Percentiles rank a stretch among this genome's conserved stretches.
These are phyloP conservation scores for Pangasius krempfi DNA, from an alignment of 2,797 vertebrate species.

Conservation along the genomic window DNA sequence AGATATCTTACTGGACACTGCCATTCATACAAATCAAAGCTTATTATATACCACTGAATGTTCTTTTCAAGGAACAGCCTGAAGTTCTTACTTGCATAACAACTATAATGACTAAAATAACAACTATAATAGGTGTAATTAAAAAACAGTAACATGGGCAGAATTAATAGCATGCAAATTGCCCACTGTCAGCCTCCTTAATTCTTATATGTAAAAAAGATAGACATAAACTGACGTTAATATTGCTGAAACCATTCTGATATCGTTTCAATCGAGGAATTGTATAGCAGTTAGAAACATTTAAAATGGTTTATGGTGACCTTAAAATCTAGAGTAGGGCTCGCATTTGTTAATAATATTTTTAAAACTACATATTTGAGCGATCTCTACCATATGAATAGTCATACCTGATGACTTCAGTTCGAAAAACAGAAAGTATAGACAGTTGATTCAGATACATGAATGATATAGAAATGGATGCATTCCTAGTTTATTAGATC, in stretches of 20 bases:
- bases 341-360: not conserved
- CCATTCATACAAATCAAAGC: not conserved
- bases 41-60: not conserved
- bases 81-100: conserved; percentile 5
- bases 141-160: conserved; percentile 1
- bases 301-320: not conserved
- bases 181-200: not conserved
- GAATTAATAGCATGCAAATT: conserved; percentile 15
- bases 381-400: not conserved
- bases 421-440: not conserved
- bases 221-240: not conserved
- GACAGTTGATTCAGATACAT: not conserved
- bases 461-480: not conserved
- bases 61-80: not conserved
- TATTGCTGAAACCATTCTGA: not conserved
- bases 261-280: not conserved
- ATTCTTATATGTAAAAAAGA: not conserved
- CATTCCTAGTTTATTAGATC: not conserved
- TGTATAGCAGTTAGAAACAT: not conserved
- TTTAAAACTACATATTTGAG: not conserved
- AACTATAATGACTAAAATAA: conserved; percentile 3
- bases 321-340: not conserved
- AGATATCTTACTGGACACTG: not conserved
- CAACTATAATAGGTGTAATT: conserved; percentile 9
- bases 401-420: not conserved